Evolutionary conservation across 2,888 invertebrate species (phyloP), one percentile per base, ranked within the genome.

Genomic region (Boloria euphrosyne): DNA sequence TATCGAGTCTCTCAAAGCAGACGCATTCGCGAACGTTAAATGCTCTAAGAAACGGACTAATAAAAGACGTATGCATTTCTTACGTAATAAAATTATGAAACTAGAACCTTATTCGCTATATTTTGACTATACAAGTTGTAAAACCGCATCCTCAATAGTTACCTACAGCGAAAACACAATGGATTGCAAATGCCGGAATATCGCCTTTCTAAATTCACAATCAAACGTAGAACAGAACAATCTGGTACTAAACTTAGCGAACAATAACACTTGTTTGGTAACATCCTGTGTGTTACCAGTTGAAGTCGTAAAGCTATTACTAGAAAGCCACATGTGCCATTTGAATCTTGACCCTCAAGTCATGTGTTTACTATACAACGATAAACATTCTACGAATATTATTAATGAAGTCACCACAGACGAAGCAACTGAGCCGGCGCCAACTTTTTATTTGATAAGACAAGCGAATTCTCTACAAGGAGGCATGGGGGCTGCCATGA

Each of bases 121-220:
- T 62, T 92, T 93, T 31, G 91, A 93, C 72, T 85, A 87, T 66
- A 73, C 74, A 2, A 90, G 92, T 52, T 93, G 93, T 73, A 88
- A 89, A 72, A 76, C 82, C 51, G 81, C 86, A 1, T 86, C 83
- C 1, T 80, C 89, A 0, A 65, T 81, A 14, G 78, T 93, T 14
- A 74, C 69, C n/a, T 86, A 90, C 50, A 81, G 73, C 38, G 80
- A 84, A 51, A 94, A 94, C 68, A 83, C 80, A 74, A 79, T 94
- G 1, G 86, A 89, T 62, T 94, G 94, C 72, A 85, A 81, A 73
- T 94, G 94, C 71, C 84, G 83, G 5, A 89, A 93, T 71, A 85
- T 93, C 50, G 89, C 85, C 1, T 93, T 91, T 80, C 76, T 93
- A 1, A 84, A 81, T 59, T 75, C 79, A 1, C 74, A 74, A 7